Conservation (phyloP, 1,140 invertebrate genomes). For the Sycobia sp. region DNA sequence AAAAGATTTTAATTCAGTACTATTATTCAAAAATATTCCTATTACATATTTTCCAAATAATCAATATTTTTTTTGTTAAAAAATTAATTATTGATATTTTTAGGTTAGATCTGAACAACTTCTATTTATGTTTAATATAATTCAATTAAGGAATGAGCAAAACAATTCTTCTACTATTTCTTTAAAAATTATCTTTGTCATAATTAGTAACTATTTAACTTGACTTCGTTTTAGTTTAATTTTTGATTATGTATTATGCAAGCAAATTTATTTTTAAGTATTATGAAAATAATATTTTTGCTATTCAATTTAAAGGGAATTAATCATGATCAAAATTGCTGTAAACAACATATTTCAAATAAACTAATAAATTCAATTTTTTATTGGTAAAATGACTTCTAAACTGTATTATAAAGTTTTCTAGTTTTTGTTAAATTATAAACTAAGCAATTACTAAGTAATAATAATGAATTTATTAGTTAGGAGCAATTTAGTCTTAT, state of each 20-base stretch:
- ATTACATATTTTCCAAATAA: too few relatives aligned
- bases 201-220: too few relatives aligned
- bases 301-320: constrained; percentile 1
- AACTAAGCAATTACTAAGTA: neutral
- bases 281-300: constrained; percentile 3
- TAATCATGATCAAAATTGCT: constrained; percentile 4
- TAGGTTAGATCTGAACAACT: too few relatives aligned
- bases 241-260: constrained; percentile 28
- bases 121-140: too few relatives aligned
- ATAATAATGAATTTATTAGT: neutral
- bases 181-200: too few relatives aligned
- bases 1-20: too few relatives aligned
- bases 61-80: too few relatives aligned
- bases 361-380: neutral
- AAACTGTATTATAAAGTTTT: neutral
- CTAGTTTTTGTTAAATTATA: neutral
- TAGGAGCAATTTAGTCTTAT: neutral
- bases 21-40: too few relatives aligned
- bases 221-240: too few relatives aligned
- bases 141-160: too few relatives aligned
- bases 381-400: neutral
- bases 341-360: neutral
- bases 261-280: constrained; percentile 14
- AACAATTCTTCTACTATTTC: too few relatives aligned
- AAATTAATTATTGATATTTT: too few relatives aligned